Evolutionary conservation across 1,140 invertebrate species (phyloP), one percentile per base, ranked within the genome.

Genomic region (Anthonomus grandis): DNA sequence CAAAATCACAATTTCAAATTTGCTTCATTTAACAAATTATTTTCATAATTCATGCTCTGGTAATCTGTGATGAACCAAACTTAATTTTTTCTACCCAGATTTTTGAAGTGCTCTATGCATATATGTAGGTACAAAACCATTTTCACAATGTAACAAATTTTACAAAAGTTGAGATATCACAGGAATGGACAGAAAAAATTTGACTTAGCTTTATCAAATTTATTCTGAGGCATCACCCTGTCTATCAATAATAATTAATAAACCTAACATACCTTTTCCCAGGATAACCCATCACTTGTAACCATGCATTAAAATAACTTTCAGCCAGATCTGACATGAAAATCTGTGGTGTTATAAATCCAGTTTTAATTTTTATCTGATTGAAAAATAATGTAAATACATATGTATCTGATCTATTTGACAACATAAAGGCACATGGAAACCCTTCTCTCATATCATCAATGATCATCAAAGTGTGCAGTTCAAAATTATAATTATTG

Each of bases 281-380:
- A 1, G 53, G 27, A 8, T n/a, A 10, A 19, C 6, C 22, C 54
- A 58, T 58, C 8, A 58, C 37, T 18, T 21, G 13, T 18, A 5
- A 9, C 55, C 54, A 62, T 3, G 55, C 55, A 53, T 48, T 49
- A 22, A 19, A 57, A 54, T 46, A 47, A 34, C 15, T 13, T 19
- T 49, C 37, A 12, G 21, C 15, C 19, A 49, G 34, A 36, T 62
- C 51, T 9, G 60, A 59, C 57, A 62, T 62, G 24, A 62, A 59
- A 10, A 50, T 37, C 24, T 51, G 46, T 17, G 51, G 2, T 19
- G 3, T 8, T 8, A 53, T 17, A 9, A 21, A 13, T 2, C 13
- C 21, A 5, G 25, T 46, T 38, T 39, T 48, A 13, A 8, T 5
- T 45, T 47, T 44, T 4, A 59, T 59, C 17, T 36, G 24, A 9